Evolutionary conservation across 1,140 invertebrate species (phyloP).

Genomic region (Acromyrmex heyeri): DNA sequence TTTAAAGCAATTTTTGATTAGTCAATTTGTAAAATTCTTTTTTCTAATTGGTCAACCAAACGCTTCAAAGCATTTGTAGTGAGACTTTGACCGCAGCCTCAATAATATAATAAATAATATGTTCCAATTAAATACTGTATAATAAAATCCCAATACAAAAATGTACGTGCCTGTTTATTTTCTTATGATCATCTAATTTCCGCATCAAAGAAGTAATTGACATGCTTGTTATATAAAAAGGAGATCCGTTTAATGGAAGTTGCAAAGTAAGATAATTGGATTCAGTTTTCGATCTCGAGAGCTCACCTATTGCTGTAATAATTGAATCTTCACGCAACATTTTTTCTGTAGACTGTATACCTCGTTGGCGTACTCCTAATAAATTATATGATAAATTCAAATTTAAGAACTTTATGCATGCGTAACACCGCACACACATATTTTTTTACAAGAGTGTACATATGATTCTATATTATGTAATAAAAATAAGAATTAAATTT

Average conservation of each 20-base stretch:
- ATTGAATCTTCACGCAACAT: slow-evolving; percentile 92
- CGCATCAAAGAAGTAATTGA: slow-evolving; percentile 90
- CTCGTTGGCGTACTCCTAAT: slow-evolving; percentile 89
- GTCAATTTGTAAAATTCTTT: too few species aligned
- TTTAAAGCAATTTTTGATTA: too few species aligned
- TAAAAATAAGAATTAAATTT: neutral
- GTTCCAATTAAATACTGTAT: too few species aligned
- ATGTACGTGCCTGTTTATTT: slow-evolving; percentile 87
- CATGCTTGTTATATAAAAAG: slow-evolving; percentile 91
- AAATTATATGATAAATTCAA: slow-evolving; percentile 13
- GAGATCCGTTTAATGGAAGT: slow-evolving; percentile 89
- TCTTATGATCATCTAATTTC: slow-evolving; percentile 90
- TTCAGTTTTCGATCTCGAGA: slow-evolving; percentile 85
- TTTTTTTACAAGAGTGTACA: slow-evolving; percentile 1
- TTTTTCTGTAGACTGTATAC: slow-evolving; percentile 93
- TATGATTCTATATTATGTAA: slow-evolving; percentile 4
- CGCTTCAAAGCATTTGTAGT: too few species aligned
- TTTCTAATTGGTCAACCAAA: too few species aligned
- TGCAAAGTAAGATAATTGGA: slow-evolving; percentile 89
- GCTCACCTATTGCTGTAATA: slow-evolving; percentile 92
- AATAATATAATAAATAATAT: slow-evolving; percentile 5
- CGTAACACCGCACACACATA: neutral
- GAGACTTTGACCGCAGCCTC: neutral
- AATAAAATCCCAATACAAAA: neutral
- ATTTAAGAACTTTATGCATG: neutral